phyloP scores from a whole-genome alignment of 2,888 invertebrate genomes.

The Deilephila porcellus region DNA sequence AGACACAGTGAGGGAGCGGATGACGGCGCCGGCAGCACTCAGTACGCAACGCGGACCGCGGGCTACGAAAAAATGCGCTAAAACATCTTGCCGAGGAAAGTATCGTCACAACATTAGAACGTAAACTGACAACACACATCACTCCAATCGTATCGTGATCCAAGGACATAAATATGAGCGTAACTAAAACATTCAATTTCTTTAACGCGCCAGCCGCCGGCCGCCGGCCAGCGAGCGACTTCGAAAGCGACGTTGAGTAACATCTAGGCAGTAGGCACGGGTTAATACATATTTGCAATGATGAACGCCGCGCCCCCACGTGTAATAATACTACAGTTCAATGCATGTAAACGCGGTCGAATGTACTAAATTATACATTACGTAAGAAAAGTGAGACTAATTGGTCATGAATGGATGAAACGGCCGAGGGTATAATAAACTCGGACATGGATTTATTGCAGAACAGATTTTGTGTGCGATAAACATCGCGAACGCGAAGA shows the following conservation, averaged over 20 bases:
- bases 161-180: slow-evolving; percentile 75
- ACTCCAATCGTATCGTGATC: slow-evolving; percentile 62
- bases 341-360: slow-evolving; percentile 60
- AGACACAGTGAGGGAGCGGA: slow-evolving; percentile 1
- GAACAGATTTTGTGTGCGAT: background rate
- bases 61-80: slow-evolving; percentile 19
- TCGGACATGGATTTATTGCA: slow-evolving; percentile 17
- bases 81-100: slow-evolving; percentile 25
- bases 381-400: slow-evolving; percentile 54
- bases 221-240: slow-evolving; percentile 60
- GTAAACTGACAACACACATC: slow-evolving; percentile 62
- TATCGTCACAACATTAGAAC: slow-evolving; percentile 51
- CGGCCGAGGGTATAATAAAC: slow-evolving; percentile 25
- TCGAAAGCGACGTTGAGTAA: slow-evolving; percentile 70
- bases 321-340: slow-evolving; percentile 55
- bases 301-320: slow-evolving; percentile 49
- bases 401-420: slow-evolving; percentile 43
- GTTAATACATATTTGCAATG: slow-evolving; percentile 29
- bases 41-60: slow-evolving; percentile 27
- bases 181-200: slow-evolving; percentile 71
- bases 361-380: slow-evolving; percentile 56
- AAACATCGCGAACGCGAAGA: slow-evolving; percentile 5
- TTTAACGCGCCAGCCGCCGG: slow-evolving; percentile 49
- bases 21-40: slow-evolving; percentile 26
- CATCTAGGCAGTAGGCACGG: slow-evolving; percentile 49